Conservation (phyloP, 2,888 invertebrate species). For the Diarsia brunnea region DNA sequence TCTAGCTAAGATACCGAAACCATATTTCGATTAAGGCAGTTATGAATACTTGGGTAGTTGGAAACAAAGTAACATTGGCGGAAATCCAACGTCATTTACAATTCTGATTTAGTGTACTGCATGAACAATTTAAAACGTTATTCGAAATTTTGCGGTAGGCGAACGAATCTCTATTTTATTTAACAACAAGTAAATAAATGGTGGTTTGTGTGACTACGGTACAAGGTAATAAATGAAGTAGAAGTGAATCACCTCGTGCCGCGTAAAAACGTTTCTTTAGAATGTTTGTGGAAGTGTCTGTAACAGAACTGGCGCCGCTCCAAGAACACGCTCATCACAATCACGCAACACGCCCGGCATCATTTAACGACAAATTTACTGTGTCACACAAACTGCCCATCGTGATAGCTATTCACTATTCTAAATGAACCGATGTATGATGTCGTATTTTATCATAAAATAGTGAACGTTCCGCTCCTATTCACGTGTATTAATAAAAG, state of each 20-base stretch:
- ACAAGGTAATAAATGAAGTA: slow-evolving; percentile 73
- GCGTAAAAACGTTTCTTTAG: slow-evolving; percentile 77
- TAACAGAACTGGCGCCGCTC: slow-evolving; percentile 79
- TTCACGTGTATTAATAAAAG: slow-evolving; percentile 58
- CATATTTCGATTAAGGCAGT: slow-evolving; percentile 79
- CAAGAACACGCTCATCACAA: slow-evolving; percentile 82
- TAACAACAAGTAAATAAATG: slow-evolving; percentile 67
- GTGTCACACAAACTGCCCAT: slow-evolving; percentile 74
- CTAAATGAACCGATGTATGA: slow-evolving; percentile 67
- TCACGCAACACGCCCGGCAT: slow-evolving; percentile 82
- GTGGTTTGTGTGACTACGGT: slow-evolving; percentile 74
- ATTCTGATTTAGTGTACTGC: slow-evolving; percentile 84
- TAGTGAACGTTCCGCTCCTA: slow-evolving; percentile 46
- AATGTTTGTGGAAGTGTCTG: slow-evolving; percentile 77
- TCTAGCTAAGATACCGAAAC: slow-evolving; percentile 70
- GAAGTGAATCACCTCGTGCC: slow-evolving; percentile 73
- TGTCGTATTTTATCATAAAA: slow-evolving; percentile 63
- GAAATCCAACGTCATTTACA: slow-evolving; percentile 86
- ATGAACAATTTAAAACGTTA: slow-evolving; percentile 81
- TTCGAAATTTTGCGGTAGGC: slow-evolving; percentile 70
- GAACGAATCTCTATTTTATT: slow-evolving; percentile 64
- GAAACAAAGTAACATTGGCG: slow-evolving; percentile 86
- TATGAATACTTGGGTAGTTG: slow-evolving; percentile 79
- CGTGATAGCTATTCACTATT: slow-evolving; percentile 71
- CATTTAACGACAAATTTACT: slow-evolving; percentile 83